These are phyloP conservation scores for Dicranocentrus wangi DNA, from an alignment of 2,888 invertebrate species.

Conservation along the genomic window DNA sequence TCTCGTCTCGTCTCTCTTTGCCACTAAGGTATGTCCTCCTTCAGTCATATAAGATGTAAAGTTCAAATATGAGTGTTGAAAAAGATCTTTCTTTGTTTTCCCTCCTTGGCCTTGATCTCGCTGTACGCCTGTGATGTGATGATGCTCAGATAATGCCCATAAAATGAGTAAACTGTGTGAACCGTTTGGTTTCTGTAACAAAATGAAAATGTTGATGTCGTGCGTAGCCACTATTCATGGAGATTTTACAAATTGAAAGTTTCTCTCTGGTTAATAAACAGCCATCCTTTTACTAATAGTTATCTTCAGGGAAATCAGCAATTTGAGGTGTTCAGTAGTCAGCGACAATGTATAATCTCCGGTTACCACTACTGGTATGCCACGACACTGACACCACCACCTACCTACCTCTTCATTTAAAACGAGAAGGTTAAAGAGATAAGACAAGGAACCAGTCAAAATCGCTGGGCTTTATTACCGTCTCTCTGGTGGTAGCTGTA, in stretches of 20 bases:
- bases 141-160: background rate
- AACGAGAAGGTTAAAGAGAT: background rate
- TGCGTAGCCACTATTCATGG: too few species aligned
- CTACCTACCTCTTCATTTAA: background rate
- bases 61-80: background rate
- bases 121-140: too few species aligned
- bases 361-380: background rate
- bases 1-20: slow-evolving; percentile 36
- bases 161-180: background rate
- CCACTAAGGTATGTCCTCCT: slow-evolving; percentile 42
- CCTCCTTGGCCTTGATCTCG: background rate
- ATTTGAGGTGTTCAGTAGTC: background rate
- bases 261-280: too few species aligned
- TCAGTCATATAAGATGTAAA: background rate
- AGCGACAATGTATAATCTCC: background rate
- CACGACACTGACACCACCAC: background rate
- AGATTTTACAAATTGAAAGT: too few species aligned
- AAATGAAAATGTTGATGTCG: too few species aligned
- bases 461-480: too few species aligned
- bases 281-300: too few species aligned
- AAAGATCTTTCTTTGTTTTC: background rate
- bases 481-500: too few species aligned
- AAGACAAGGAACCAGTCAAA: too few species aligned
- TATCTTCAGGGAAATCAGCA: too few species aligned
- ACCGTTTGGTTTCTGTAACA: background rate